Evolutionary conservation across 92 coral and sea anemone genomes (phyloP).

Genomic region (Epizoanthus stellaris): DNA sequence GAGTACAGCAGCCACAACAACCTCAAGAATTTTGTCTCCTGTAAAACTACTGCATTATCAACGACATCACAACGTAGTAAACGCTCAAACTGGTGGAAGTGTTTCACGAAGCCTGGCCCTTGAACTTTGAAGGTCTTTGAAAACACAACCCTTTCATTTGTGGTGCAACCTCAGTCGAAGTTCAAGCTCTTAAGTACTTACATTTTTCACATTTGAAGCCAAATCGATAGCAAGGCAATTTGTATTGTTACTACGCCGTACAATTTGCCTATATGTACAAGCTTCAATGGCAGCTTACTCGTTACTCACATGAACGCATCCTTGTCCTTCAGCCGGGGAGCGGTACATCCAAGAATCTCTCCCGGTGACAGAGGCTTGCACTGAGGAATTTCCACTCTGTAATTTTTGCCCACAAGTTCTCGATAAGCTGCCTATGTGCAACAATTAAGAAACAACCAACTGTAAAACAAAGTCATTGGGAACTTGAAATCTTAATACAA

Average conservation of each 20-base stretch:
- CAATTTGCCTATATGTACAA: neutral
- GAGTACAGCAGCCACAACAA: too few species aligned
- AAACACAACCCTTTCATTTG: too few species aligned
- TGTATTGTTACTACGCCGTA: neutral
- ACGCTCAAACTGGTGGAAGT: too few species aligned
- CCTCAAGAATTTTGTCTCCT: too few species aligned
- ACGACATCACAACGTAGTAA: too few species aligned
- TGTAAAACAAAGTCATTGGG: neutral
- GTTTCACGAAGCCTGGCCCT: too few species aligned
- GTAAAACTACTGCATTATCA: too few species aligned
- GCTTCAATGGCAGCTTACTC: neutral
- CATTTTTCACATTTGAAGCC: neutral
- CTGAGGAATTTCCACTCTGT: slow-evolving; percentile 88
- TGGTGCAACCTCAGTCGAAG: too few species aligned
- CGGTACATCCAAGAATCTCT: slow-evolving; percentile 96
- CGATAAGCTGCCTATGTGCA: slow-evolving; percentile 71
- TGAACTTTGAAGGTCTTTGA: too few species aligned
- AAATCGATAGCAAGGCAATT: neutral
- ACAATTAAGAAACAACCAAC: neutral
- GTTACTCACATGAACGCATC: slow-evolving; percentile 89
- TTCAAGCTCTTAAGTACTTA: too few species aligned
- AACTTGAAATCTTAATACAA: neutral
- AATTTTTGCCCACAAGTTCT: slow-evolving; percentile 78
- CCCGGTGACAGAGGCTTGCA: slow-evolving; percentile 98
- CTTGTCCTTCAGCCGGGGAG: slow-evolving; percentile 78